Conservation (phyloP, 2,888 invertebrate genomes). For the Teleogryllus oceanicus region DNA sequence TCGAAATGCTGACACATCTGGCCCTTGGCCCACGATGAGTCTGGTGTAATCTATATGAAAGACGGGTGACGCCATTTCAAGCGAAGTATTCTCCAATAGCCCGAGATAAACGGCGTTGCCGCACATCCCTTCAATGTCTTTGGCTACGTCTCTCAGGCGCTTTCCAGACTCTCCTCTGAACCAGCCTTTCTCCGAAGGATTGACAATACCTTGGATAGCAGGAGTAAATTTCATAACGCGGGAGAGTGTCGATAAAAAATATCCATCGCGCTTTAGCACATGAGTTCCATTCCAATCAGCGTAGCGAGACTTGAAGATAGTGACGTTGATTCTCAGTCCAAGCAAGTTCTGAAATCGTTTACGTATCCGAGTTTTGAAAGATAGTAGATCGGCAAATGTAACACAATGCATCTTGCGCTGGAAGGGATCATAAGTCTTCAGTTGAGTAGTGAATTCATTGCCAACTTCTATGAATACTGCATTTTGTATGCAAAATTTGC, state of each 20-base stretch:
- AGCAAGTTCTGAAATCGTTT: neutral
- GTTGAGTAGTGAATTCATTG: neutral
- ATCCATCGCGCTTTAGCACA: neutral
- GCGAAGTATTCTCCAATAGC: neutral
- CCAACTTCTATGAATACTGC: neutral
- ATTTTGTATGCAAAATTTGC: neutral
- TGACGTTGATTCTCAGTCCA: neutral
- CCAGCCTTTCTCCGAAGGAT: too few relatives aligned
- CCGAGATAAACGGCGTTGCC: neutral
- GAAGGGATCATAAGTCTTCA: neutral
- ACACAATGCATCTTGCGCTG: neutral
- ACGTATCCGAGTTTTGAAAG: neutral
- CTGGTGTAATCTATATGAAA: neutral
- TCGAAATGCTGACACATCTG: neutral
- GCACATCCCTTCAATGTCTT: neutral
- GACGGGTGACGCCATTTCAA: neutral
- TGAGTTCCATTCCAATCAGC: neutral
- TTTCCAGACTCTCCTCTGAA: too few relatives aligned
- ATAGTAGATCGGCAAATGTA: neutral
- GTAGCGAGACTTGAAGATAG: neutral
- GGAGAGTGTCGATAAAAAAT: too few relatives aligned
- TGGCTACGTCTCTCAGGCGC: too few relatives aligned
- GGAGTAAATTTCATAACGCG: too few relatives aligned
- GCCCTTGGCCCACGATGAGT: neutral
- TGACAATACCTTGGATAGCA: too few relatives aligned